A percentile compares a stretch with the other conserved stretches of the same genome.
phyloP scores from a whole-genome alignment of 2,797 vertebrate genomes.

The Argentina silus region DNA sequence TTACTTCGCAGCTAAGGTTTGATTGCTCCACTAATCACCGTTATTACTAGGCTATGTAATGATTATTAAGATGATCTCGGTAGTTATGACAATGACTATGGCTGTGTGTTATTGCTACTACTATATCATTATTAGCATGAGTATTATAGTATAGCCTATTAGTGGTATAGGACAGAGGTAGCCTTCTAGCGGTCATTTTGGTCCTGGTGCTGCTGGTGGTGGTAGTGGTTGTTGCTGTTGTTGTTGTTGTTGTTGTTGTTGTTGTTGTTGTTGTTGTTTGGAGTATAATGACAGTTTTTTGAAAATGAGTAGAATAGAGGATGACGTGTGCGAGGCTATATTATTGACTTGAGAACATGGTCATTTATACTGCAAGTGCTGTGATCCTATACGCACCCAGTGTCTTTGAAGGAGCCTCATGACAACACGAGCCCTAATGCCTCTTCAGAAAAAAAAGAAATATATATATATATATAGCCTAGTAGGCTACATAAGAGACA shows the following conservation, averaged over 20 bases:
- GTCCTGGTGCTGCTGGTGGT: too few species aligned
- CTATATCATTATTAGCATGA: slow-evolving; percentile 7
- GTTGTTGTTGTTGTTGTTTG: neutral
- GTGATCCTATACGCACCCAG: neutral
- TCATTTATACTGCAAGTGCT: slow-evolving; percentile 29
- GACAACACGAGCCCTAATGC: slow-evolving; percentile 24
- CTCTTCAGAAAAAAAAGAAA: slow-evolving; percentile 8
- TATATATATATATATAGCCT: too few species aligned
- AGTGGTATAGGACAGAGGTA: neutral
- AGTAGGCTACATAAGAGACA: slow-evolving; percentile 8
- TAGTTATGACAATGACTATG: neutral
- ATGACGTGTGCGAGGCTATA: slow-evolving; percentile 10
- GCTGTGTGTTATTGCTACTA: neutral
- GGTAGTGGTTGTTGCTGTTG: too few species aligned
- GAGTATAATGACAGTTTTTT: neutral
- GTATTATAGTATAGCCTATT: neutral
- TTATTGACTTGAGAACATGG: slow-evolving; percentile 32
- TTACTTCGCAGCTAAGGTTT: neutral
- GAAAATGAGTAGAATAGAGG: neutral
- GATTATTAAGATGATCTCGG: neutral
- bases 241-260: too few species aligned
- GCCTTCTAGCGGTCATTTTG: too few species aligned
- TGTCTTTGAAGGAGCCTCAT: neutral
- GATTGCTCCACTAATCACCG: neutral
- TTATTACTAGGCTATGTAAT: slow-evolving; percentile 4